These are phyloP conservation scores for Acromyrmex charruanus DNA, from an alignment of 1,140 invertebrate species.

Conservation along the genomic window DNA sequence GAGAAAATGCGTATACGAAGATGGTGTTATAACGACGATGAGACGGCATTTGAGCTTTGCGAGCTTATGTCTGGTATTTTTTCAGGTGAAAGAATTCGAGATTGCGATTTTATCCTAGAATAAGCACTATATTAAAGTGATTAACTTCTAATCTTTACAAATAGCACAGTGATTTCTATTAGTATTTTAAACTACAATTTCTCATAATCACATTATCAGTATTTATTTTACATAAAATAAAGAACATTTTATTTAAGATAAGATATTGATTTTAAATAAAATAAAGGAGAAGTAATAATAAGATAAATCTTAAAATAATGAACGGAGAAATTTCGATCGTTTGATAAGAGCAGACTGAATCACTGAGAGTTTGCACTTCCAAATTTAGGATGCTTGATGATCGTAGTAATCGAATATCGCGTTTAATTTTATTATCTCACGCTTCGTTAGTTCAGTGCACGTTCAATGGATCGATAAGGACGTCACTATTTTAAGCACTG, in stretches of 20 bases:
- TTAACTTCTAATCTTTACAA: neutral
- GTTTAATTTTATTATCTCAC: neutral
- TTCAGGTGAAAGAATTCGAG: neutral
- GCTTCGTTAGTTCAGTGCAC: neutral
- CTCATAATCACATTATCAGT: neutral
- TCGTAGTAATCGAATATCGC: conserved; percentile 12
- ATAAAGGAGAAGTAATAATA: neutral
- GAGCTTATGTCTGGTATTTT: conserved; percentile 25
- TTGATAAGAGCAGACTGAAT: neutral
- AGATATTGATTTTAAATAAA: too few species aligned
- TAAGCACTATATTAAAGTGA: neutral
- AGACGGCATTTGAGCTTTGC: neutral
- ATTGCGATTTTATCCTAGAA: neutral
- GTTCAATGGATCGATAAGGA: conserved; percentile 1
- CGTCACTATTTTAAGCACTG: neutral
- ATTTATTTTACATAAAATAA: neutral
- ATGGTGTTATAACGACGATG: neutral
- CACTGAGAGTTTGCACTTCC: neutral
- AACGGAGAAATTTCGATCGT: neutral
- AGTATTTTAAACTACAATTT: neutral
- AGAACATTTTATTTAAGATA: too few species aligned
- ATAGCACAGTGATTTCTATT: neutral
- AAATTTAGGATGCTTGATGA: neutral
- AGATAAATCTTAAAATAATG: neutral
- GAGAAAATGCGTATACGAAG: conserved; percentile 8